Evolutionary conservation across 2,888 invertebrate genomes (phyloP).

Genomic region (Synergus umbraculus): DNA sequence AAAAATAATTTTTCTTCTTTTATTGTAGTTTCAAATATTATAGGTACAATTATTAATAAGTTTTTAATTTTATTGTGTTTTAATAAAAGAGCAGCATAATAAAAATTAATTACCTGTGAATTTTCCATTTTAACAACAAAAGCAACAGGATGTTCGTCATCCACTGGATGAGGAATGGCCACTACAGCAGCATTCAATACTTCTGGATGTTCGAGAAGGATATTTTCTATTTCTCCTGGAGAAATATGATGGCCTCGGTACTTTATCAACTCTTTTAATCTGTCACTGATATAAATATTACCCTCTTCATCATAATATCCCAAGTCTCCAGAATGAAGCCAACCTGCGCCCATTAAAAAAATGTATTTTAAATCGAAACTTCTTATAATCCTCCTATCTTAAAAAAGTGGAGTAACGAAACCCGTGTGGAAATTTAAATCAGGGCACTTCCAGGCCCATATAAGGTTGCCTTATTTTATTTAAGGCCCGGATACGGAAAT

Average conservation of each 20-base stretch:
- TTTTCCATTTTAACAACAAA: constrained; percentile 60
- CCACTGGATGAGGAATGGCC: constrained; percentile 62
- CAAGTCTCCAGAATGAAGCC: constrained; percentile 72
- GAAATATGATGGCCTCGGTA: constrained; percentile 68
- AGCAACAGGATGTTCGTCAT: constrained; percentile 69
- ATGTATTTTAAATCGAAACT: no score
- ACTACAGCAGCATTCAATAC: constrained; percentile 69
- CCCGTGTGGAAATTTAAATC: no score
- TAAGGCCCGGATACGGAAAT: no score
- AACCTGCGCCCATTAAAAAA: constrained; percentile 57
- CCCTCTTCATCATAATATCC: constrained; percentile 67
- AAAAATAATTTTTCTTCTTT: neutral
- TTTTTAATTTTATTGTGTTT: neutral
- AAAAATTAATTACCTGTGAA: constrained; percentile 55
- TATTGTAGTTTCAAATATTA: neutral
- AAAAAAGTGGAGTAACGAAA: no score
- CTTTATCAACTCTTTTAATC: constrained; percentile 71
- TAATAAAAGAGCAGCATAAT: no score
- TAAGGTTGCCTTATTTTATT: no score
- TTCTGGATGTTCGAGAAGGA: constrained; percentile 62
- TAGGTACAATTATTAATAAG: neutral
- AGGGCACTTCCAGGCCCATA: no score
- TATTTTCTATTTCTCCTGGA: constrained; percentile 67
- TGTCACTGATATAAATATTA: constrained; percentile 67
- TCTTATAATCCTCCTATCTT: no score